Evolutionary conservation across 64 coral and sea anemone genomes (phyloP).

Genomic region (Platygyra sinensis): DNA sequence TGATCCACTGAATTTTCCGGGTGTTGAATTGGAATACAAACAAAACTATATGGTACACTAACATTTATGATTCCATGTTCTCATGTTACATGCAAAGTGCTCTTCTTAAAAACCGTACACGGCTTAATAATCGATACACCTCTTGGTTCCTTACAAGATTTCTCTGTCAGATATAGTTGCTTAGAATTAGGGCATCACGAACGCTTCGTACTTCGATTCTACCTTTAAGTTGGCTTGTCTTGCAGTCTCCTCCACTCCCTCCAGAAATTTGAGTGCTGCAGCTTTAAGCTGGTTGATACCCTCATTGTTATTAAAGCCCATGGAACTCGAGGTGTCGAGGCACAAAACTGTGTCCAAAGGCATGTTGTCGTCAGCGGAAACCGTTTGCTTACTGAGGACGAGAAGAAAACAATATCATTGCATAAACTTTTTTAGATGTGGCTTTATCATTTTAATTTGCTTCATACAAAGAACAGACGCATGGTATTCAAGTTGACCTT

Average conservation of each 20-base stretch:
- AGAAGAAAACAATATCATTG: neutral
- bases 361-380: slow-evolving; percentile 9
- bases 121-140: too few species aligned
- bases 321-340: slow-evolving; percentile 70
- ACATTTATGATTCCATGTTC: too few species aligned
- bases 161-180: neutral
- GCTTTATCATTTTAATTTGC: too few species aligned
- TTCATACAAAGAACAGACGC: too few species aligned
- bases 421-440: neutral
- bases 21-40: too few species aligned
- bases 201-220: neutral
- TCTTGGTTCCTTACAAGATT: too few species aligned
- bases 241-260: slow-evolving; percentile 80
- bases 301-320: slow-evolving; percentile 41
- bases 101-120: too few species aligned
- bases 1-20: too few species aligned
- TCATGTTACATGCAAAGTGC: too few species aligned
- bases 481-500: too few species aligned
- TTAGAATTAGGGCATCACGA: neutral
- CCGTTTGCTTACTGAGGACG: neutral
- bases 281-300: slow-evolving; percentile 72
- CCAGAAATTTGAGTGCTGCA: slow-evolving; percentile 62
- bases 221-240: slow-evolving; percentile 75
- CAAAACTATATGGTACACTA: too few species aligned
- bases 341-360: slow-evolving; percentile 76